phyloP scores from a whole-genome alignment of 2,113 vertebrate genomes.

The Ancistrus triradiatus region DNA sequence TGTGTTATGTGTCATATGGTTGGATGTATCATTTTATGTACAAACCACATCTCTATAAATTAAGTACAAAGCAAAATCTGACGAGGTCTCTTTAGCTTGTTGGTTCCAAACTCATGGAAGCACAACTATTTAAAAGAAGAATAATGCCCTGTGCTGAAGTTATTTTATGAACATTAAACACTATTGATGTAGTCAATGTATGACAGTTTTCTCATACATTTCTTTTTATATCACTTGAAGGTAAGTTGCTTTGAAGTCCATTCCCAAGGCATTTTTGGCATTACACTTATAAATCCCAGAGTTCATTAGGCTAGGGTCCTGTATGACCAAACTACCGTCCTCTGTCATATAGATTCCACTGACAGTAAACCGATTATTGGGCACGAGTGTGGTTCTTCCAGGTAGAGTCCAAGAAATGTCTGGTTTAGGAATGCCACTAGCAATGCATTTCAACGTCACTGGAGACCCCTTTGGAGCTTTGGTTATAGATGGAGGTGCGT shows the following conservation, averaged over 20 bases:
- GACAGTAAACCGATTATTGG: conserved; percentile 62
- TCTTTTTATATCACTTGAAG: conserved; percentile 67
- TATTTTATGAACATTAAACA: too few relatives aligned
- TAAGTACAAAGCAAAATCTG: conserved; percentile 25
- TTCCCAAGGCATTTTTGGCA: conserved; percentile 70
- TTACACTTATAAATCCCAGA: conserved; percentile 79
- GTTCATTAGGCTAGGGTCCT: conserved; percentile 67
- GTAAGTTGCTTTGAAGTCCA: conserved; percentile 76
- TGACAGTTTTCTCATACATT: neutral
- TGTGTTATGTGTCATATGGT: too few relatives aligned
- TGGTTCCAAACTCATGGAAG: neutral
- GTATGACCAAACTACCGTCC: conserved; percentile 68
- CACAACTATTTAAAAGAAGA: neutral
- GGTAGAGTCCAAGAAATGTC: conserved; percentile 76
- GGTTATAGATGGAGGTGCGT: conserved; percentile 57
- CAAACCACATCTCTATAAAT: conserved; percentile 48
- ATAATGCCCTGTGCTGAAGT: too few relatives aligned
- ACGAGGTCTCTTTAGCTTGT: neutral
- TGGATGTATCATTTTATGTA: conserved; percentile 45
- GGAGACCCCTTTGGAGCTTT: conserved; percentile 59
- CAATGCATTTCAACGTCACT: conserved; percentile 62
- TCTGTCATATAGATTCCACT: conserved; percentile 68
- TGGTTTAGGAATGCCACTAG: conserved; percentile 67
- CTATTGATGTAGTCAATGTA: neutral
- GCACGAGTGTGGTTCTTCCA: conserved; percentile 68